Conservation (phyloP, 2,888 invertebrate genomes). For the Coelinius sp. region DNA sequence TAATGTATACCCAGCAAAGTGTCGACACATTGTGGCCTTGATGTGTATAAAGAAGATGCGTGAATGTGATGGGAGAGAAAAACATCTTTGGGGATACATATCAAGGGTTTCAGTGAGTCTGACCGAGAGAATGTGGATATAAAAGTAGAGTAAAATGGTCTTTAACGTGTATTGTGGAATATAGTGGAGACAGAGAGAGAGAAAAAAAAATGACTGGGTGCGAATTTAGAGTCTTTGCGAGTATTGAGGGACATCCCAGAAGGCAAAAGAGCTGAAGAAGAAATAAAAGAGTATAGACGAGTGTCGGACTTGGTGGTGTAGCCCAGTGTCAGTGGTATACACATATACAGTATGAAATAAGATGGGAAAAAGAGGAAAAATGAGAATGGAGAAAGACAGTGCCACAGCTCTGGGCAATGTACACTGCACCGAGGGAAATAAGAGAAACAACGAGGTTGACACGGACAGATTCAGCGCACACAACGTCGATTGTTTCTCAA, state of each 20-base stretch:
- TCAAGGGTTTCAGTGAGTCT: constrained; percentile 2
- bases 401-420: not conserved
- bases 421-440: constrained; percentile 21
- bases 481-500: constrained; percentile 48
- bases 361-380: constrained; percentile 7
- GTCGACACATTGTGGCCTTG: not conserved
- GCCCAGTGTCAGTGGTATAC: not conserved
- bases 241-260: constrained; percentile 6
- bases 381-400: not conserved
- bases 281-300: not conserved
- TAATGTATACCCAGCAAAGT: not conserved
- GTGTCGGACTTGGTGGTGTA: constrained; percentile 17
- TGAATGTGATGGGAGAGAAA: not conserved
- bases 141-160: not conserved
- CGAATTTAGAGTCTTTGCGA: constrained; percentile 28
- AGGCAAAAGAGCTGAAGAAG: constrained; percentile 12
- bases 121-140: not conserved
- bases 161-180: constrained; percentile 21
- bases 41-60: not conserved
- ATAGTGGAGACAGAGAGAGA: not conserved
- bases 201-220: not conserved
- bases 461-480: constrained; percentile 51
- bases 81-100: constrained; percentile 17
- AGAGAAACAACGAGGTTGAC: constrained; percentile 44
- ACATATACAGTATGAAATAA: constrained; percentile 12